Conservation (phyloP, 2,113 vertebrate genomes). For the Neogobius melanostomus region DNA sequence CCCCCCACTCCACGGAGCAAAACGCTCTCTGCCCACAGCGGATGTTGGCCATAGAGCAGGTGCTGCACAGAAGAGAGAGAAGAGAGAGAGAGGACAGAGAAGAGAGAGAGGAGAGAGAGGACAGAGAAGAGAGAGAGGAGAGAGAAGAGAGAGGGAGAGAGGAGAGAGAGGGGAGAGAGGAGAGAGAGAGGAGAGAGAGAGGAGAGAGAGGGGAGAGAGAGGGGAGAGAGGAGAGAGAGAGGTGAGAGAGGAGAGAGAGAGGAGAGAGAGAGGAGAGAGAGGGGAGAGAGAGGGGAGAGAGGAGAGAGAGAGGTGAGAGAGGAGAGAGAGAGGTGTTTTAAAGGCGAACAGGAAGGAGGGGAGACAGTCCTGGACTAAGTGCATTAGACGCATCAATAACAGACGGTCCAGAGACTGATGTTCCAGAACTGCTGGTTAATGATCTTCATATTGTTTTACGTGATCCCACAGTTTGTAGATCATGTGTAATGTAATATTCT, state of each 20-base stretch:
- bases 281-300: background rate
- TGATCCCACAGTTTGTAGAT: too few relatives aligned
- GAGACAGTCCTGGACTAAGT: background rate
- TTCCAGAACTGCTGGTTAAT: too few relatives aligned
- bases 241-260: too few relatives aligned
- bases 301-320: too few relatives aligned
- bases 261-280: background rate
- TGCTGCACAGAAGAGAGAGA: background rate
- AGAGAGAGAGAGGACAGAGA: background rate
- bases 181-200: background rate
- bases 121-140: too few relatives aligned
- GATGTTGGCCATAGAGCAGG: too few relatives aligned
- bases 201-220: background rate
- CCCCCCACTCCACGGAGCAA: too few relatives aligned
- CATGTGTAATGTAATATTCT: too few relatives aligned
- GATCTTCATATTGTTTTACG: too few relatives aligned
- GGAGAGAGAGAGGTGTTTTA: background rate
- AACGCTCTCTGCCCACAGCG: too few relatives aligned
- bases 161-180: background rate
- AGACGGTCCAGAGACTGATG: background rate
- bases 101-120: background rate
- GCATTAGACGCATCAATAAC: background rate
- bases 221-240: background rate
- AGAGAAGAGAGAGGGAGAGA: too few relatives aligned
- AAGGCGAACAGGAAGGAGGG: background rate